phyloP scores from a whole-genome alignment of 2,797 vertebrate species.

The Natrix natrix region DNA sequence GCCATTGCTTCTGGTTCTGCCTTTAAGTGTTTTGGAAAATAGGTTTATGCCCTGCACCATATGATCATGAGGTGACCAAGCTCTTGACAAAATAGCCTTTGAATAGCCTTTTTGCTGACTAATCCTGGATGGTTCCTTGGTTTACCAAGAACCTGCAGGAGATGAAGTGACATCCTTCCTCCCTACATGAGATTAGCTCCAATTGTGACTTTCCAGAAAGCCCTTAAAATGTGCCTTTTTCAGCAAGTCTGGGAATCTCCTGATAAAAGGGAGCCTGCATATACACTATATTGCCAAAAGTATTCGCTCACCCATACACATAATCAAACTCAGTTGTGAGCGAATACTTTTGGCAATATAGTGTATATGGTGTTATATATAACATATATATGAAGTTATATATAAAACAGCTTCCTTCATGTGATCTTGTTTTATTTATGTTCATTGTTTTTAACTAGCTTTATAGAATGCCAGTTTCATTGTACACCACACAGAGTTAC shows the following conservation, averaged over 20 bases:
- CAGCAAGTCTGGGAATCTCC: background rate
- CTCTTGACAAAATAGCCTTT: background rate
- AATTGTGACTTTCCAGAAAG: background rate
- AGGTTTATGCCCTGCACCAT: background rate
- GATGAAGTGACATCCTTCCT: background rate
- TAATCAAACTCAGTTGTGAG: no score
- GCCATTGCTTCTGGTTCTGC: background rate
- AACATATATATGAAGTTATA: background rate
- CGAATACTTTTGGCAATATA: no score
- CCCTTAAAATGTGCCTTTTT: background rate
- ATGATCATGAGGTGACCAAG: background rate
- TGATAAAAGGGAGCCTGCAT: background rate
- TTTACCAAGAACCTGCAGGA: background rate
- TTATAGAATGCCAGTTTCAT: background rate
- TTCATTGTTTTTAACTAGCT: background rate
- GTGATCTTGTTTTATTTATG: background rate
- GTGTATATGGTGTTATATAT: no score
- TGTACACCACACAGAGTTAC: background rate
- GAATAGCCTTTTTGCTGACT: background rate
- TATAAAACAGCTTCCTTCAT: background rate
- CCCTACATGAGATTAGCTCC: background rate
- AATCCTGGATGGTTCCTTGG: background rate
- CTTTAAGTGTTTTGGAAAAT: no score
- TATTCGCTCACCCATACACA: no score
- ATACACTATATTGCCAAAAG: no score